These are phyloP conservation scores for Tinamus major DNA, from an alignment of 2,797 vertebrate species.

Conservation along the genomic window DNA sequence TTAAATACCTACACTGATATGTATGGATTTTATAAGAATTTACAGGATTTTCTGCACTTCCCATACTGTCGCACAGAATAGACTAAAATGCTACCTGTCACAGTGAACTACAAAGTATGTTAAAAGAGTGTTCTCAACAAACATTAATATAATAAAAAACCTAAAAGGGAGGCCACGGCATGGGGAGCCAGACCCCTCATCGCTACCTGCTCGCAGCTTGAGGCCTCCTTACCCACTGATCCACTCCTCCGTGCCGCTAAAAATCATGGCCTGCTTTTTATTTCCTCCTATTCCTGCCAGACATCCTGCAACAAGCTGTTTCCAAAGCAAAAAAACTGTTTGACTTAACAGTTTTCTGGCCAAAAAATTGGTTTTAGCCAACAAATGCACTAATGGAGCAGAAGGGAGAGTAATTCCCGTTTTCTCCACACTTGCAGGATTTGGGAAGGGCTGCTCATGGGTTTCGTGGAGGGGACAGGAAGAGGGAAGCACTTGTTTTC, in stretches of 20 bases:
- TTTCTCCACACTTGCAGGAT: background rate
- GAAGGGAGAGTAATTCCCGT: background rate
- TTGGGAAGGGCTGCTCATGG: background rate
- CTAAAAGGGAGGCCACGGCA: background rate
- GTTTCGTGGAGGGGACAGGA: background rate
- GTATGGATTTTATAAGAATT: background rate
- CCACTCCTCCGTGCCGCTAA: background rate
- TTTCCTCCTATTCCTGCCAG: background rate
- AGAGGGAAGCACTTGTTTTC: constrained; percentile 12
- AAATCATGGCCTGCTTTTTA: background rate
- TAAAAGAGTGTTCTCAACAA: background rate
- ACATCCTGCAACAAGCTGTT: background rate
- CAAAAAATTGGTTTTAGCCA: background rate
- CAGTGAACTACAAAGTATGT: background rate
- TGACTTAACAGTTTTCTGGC: background rate
- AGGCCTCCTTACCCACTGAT: background rate
- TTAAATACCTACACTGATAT: accelerated
- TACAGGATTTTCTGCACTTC: background rate
- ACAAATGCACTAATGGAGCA: background rate
- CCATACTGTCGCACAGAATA: background rate
- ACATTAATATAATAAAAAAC: background rate
- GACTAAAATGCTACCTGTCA: background rate
- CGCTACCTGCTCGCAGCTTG: background rate
- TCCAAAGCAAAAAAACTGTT: background rate
- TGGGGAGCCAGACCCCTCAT: background rate